Percentiles rank a stretch among this genome's conserved stretches.
phyloP scores from a whole-genome alignment of 2,113 vertebrate genomes.

The Tupaia chinensis region DNA sequence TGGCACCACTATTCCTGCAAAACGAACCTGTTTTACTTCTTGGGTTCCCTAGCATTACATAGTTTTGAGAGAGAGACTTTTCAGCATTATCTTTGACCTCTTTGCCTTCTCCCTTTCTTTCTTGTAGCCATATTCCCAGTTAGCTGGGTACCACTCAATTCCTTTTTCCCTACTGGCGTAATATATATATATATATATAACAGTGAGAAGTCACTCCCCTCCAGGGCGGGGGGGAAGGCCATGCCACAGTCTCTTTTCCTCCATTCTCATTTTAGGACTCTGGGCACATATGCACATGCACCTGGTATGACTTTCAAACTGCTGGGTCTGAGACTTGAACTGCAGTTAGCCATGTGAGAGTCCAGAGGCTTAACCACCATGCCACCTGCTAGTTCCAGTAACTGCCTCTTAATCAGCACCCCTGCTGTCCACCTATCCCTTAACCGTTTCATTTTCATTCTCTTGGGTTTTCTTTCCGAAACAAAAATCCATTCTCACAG shows the following conservation, averaged over 20 bases:
- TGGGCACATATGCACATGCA: no score
- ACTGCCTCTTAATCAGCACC: not conserved
- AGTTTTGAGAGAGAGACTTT: not conserved
- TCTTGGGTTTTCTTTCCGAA: conserved; percentile 4
- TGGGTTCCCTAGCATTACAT: not conserved
- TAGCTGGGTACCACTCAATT: not conserved
- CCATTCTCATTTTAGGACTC: no score
- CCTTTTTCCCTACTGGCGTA: not conserved
- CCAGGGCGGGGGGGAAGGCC: no score
- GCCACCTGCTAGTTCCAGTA: no score
- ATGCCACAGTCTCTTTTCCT: no score
- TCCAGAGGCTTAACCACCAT: no score
- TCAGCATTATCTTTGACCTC: no score
- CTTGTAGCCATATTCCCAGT: not conserved
- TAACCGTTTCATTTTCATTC: not conserved
- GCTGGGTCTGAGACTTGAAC: no score
- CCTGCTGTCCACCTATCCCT: not conserved
- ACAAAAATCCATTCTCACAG: not conserved
- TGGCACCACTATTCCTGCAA: not conserved
- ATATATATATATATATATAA: no score
- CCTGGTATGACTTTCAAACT: no score
- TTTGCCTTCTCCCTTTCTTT: not conserved
- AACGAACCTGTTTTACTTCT: not conserved
- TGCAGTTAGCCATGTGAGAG: no score
- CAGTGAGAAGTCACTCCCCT: no score